phyloP scores from a whole-genome alignment of 2,113 vertebrate species.

The Hoplias malabaricus region DNA sequence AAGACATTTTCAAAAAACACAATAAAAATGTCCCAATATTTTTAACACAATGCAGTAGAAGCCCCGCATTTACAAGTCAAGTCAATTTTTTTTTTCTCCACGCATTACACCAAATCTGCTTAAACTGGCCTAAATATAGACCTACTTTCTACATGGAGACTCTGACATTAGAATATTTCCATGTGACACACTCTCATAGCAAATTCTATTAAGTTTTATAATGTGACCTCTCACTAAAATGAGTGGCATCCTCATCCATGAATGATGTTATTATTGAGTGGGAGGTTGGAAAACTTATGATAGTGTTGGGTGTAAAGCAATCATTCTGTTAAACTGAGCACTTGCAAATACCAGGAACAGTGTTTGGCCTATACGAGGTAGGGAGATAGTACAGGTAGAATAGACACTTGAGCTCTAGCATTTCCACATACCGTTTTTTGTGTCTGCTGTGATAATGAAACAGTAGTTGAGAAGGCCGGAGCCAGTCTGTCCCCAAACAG shows the following conservation, averaged over 20 bases:
- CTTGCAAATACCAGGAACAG: not conserved
- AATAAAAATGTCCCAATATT: too few species aligned
- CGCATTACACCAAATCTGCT: too few species aligned
- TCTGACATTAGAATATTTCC: too few species aligned
- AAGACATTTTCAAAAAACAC: too few species aligned
- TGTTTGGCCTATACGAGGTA: not conserved
- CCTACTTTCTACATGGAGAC: too few species aligned
- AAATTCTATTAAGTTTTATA: not conserved
- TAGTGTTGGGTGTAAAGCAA: not conserved
- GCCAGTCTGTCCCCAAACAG: constrained; percentile 51
- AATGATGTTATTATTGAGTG: not conserved
- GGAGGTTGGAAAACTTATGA: not conserved
- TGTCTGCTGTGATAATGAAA: constrained; percentile 44
- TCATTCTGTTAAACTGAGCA: not conserved
- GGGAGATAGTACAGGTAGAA: not conserved
- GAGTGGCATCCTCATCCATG: not conserved
- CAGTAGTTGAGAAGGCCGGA: constrained; percentile 41
- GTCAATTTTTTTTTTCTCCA: too few species aligned
- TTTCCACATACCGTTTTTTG: constrained; percentile 43
- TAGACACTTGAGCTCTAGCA: not conserved
- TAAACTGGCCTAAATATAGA: too few species aligned
- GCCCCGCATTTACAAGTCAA: too few species aligned
- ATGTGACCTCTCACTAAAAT: not conserved
- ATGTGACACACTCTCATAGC: too few species aligned
- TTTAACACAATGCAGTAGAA: not conserved